Evolutionary conservation across 2,888 invertebrate genomes (phyloP).

Genomic region (Dendrolimus pini): DNA sequence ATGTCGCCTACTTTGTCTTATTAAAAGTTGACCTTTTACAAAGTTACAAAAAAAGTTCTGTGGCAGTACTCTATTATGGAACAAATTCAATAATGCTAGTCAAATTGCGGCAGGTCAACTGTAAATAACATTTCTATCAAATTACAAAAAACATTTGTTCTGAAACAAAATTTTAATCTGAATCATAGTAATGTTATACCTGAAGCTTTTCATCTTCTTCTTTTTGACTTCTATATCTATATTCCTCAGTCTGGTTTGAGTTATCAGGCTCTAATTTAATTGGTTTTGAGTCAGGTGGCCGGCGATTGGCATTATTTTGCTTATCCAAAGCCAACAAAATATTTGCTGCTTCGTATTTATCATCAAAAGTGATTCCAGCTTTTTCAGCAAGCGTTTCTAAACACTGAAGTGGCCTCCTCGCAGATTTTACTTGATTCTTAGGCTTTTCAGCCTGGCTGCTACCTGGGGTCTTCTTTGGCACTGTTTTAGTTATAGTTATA

Average conservation of each 20-base stretch:
- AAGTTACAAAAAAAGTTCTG: no score
- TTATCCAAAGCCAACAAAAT: conserved; percentile 80
- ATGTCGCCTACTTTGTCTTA: no score
- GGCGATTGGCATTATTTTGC: conserved; percentile 67
- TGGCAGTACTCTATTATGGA: no score
- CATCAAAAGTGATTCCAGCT: conserved; percentile 84
- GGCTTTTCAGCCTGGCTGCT: conserved; percentile 43
- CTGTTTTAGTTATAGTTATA: conserved; percentile 66
- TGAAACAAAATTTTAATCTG: no score
- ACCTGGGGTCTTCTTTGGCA: conserved; percentile 51
- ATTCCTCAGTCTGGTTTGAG: conserved; percentile 50
- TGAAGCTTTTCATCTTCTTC: conserved; percentile 69
- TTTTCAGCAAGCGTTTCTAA: conserved; percentile 84
- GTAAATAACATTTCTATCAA: no score
- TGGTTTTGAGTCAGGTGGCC: conserved; percentile 55
- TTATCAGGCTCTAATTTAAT: conserved; percentile 56
- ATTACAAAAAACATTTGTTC: no score
- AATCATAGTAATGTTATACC: conserved; percentile 20
- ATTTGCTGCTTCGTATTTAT: conserved; percentile 84
- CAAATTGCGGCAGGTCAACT: no score
- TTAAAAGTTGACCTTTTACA: no score
- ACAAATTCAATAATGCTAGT: no score
- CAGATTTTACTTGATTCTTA: conserved; percentile 41
- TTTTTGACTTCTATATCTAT: conserved; percentile 58
- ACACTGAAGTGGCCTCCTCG: conserved; percentile 77